phyloP scores from a whole-genome alignment of 2,797 vertebrate genomes.

The Cynopterus sphinx region DNA sequence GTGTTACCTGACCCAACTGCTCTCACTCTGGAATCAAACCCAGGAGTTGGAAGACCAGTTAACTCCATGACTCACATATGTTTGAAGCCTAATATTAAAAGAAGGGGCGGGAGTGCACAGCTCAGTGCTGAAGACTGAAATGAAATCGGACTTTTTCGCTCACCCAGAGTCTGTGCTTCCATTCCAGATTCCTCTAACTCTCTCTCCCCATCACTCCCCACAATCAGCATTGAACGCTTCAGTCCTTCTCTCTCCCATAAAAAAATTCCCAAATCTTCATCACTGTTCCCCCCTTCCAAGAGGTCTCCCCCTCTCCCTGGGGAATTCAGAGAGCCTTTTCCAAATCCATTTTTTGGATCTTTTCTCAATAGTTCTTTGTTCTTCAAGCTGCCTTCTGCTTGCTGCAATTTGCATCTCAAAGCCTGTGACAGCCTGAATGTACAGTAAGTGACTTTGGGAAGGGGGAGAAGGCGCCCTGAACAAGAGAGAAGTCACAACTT shows the following conservation, averaged over 20 bases:
- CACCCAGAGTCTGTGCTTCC: background rate
- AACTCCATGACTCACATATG: background rate
- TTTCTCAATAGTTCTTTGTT: constrained; percentile 68
- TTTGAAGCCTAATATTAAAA: background rate
- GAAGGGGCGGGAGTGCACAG: background rate
- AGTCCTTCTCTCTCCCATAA: background rate
- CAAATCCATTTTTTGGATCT: constrained; percentile 70
- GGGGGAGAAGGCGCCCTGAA: background rate
- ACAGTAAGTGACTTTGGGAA: constrained; percentile 60
- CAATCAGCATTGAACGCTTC: background rate
- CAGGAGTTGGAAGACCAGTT: background rate
- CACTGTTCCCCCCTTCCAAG: background rate
- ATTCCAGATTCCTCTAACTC: background rate
- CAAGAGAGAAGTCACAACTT: constrained; percentile 43
- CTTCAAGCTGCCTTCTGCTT: constrained; percentile 55
- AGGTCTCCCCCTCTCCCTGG: background rate
- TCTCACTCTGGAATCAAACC: background rate
- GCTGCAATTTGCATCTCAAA: constrained; percentile 78
- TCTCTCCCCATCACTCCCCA: background rate
- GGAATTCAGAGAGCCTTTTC: constrained; percentile 50
- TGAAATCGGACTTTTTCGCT: background rate
- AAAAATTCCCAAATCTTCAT: background rate
- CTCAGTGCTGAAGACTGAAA: background rate
- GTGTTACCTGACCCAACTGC: background rate
- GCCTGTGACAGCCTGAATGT: constrained; percentile 63